These are phyloP conservation scores for Notolepis coatsorum DNA, from an alignment of 2,797 vertebrate genomes.

Conservation along the genomic window DNA sequence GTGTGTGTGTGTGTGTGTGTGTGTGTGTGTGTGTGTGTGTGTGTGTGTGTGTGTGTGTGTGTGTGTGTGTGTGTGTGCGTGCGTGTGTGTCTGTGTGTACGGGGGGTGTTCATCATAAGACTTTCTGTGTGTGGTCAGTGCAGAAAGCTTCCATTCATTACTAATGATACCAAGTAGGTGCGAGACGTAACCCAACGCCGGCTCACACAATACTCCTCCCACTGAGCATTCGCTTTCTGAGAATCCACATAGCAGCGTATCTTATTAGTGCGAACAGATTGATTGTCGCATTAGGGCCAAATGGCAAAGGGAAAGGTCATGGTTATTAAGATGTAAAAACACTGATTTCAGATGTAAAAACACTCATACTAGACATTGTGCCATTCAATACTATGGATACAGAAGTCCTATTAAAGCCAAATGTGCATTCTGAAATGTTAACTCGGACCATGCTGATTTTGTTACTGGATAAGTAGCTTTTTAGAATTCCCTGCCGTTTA, in stretches of 20 bases:
- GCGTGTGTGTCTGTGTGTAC: neutral
- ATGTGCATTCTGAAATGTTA: conserved; percentile 66
- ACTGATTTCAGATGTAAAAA: conserved; percentile 9
- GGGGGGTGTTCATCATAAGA: neutral
- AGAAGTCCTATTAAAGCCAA: conserved; percentile 62
- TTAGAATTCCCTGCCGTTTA: conserved; percentile 38
- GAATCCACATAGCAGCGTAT: conserved; percentile 49
- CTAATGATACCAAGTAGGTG: conserved; percentile 38
- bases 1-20: neutral
- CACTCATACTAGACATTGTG: conserved; percentile 45
- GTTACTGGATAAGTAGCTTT: conserved; percentile 66
- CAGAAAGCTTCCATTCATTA: conserved; percentile 32
- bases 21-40: neutral
- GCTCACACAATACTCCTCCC: neutral
- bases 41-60: neutral
- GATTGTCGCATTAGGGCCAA: conserved; percentile 47
- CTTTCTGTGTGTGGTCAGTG: neutral
- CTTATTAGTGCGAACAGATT: conserved; percentile 39
- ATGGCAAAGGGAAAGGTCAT: conserved; percentile 64
- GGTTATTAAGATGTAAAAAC: conserved; percentile 61
- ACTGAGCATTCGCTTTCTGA: conserved; percentile 34
- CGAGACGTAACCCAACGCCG: conserved; percentile 5
- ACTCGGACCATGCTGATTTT: conserved; percentile 63
- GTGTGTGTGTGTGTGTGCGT: neutral
- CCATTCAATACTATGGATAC: conserved; percentile 49